Percentiles rank a stretch among this genome's conserved stretches.
phyloP scores from a whole-genome alignment of 2,888 invertebrate genomes.

The Trichopoda pennipes region DNA sequence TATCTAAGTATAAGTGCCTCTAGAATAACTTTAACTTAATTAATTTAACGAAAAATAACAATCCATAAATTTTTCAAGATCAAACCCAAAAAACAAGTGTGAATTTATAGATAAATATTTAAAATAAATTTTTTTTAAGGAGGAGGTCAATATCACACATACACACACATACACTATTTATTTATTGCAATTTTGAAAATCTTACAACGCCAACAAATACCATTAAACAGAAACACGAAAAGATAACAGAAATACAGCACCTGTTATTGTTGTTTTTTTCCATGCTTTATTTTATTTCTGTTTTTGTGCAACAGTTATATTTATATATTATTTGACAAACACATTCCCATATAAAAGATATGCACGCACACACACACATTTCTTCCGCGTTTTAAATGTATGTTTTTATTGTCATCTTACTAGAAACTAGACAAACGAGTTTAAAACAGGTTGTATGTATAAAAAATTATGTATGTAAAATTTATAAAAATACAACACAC shows the following conservation, averaged over 20 bases:
- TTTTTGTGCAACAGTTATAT: conserved; percentile 64
- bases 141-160: conserved; percentile 48
- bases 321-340: conserved; percentile 51
- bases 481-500: conserved; percentile 22
- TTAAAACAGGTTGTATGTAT: conserved; percentile 57
- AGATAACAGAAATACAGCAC: conserved; percentile 51
- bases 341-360: conserved; percentile 42
- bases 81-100: conserved; percentile 2
- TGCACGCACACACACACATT: conserved; percentile 24
- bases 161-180: neutral
- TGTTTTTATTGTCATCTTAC: conserved; percentile 25
- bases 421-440: conserved; percentile 65
- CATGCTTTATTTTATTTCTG: conserved; percentile 21
- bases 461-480: conserved; percentile 22
- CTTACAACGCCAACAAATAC: conserved; percentile 2
- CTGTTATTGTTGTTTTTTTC: conserved; percentile 50
- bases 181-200: conserved; percentile 13
- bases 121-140: conserved; percentile 8
- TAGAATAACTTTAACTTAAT: too few species aligned
- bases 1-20: too few species aligned
- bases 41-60: too few species aligned
- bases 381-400: conserved; percentile 17
- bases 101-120: conserved; percentile 16
- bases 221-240: neutral
- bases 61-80: conserved; percentile 29